phyloP scores from a whole-genome alignment of 1,140 invertebrate genomes.

The Bombus haemorrhoidalis region DNA sequence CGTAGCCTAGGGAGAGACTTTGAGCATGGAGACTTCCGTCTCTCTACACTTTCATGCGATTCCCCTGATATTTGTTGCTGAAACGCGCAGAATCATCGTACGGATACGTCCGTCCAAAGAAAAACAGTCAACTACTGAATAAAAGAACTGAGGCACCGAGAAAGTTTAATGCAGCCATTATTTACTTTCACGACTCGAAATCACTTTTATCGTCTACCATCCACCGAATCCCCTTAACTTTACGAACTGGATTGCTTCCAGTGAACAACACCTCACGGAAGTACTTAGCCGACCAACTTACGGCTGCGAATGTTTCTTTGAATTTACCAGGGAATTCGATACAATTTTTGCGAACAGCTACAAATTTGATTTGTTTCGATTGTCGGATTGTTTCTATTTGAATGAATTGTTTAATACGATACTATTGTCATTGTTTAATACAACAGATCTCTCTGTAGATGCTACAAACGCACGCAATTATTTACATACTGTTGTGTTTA shows the following conservation, averaged over 20 bases:
- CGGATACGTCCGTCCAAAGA: background rate
- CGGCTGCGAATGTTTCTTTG: too few species aligned
- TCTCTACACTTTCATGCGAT: conserved; percentile 22
- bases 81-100: background rate
- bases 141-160: background rate
- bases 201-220: background rate
- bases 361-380: too few species aligned
- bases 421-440: too few species aligned
- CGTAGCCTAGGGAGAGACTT: conserved; percentile 53
- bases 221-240: background rate
- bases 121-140: background rate
- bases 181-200: conserved; percentile 24
- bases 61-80: background rate
- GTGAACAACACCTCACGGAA: background rate
- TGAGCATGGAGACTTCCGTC: conserved; percentile 27
- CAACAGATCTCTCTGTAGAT: too few species aligned
- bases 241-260: background rate
- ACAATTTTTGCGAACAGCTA: background rate
- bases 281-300: background rate
- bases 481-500: too few species aligned
- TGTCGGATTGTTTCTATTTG: too few species aligned
- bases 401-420: too few species aligned
- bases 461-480: too few species aligned
- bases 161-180: conserved; percentile 6
- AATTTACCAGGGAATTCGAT: background rate